Percentiles rank a stretch among this genome's conserved stretches.
Conservation (phyloP, 2,888 invertebrate species). For the Dendrolimus pini region DNA sequence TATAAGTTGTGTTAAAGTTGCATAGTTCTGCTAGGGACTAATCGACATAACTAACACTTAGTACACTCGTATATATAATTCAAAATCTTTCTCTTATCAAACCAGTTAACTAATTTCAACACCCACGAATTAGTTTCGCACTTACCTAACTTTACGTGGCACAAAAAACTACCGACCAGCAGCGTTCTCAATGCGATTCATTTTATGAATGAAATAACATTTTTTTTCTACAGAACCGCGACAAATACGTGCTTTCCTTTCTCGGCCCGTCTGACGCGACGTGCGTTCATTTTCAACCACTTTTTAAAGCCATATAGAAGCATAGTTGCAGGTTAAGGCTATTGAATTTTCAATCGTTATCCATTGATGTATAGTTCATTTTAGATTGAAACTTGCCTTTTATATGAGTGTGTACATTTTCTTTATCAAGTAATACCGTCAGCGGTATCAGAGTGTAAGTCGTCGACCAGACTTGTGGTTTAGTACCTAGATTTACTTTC, state of each 20-base stretch:
- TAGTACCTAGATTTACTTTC: conserved; percentile 54
- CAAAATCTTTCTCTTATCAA: too few species aligned
- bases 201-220: conserved; percentile 76
- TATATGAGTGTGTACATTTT: conserved; percentile 36
- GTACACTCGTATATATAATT: too few species aligned
- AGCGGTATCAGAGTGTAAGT: conserved; percentile 29
- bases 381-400: conserved; percentile 9
- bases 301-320: conserved; percentile 37
- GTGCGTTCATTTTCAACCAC: conserved; percentile 68
- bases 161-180: conserved; percentile 29
- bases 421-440: conserved; percentile 35
- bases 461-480: conserved; percentile 54
- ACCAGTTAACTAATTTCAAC: too few species aligned
- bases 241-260: conserved; percentile 75
- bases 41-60: too few species aligned
- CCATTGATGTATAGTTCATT: conserved; percentile 12
- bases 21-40: too few species aligned
- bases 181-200: conserved; percentile 64
- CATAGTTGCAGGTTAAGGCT: conserved; percentile 23
- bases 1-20: too few species aligned
- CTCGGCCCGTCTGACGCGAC: conserved; percentile 47
- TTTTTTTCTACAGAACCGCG: conserved; percentile 62
- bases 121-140: neutral
- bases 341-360: conserved; percentile 16
- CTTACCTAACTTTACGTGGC: conserved; percentile 13